Percentiles rank a stretch among this genome's conserved stretches.
These are phyloP conservation scores for Chlorops oryzae DNA, from an alignment of 1,140 invertebrate genomes.

Conservation along the genomic window DNA sequence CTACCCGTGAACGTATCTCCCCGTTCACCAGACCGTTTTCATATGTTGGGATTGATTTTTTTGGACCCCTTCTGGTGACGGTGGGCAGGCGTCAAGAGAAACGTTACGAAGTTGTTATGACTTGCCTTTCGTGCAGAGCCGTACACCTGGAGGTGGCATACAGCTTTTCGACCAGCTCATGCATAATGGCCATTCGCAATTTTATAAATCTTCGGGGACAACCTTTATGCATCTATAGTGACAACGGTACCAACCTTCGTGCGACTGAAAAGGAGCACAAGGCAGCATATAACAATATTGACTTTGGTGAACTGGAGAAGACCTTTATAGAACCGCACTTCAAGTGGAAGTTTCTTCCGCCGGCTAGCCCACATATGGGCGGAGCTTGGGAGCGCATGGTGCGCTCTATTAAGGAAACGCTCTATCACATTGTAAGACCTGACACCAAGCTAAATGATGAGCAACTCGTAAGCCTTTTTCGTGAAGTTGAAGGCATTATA, in stretches of 20 bases:
- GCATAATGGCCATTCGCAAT: conserved; percentile 17
- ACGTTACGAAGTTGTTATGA: conserved; percentile 22
- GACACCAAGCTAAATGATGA: conserved; percentile 20
- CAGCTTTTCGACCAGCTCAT: conserved; percentile 13
- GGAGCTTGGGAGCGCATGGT: conserved; percentile 22
- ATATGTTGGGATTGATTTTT: conserved; percentile 11
- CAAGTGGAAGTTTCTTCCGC: conserved; percentile 32
- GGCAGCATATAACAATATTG: conserved; percentile 3
- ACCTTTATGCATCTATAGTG: conserved; percentile 29
- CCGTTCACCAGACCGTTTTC: conserved; percentile 10
- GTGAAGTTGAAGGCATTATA: too few species aligned
- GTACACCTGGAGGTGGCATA: conserved; percentile 21
- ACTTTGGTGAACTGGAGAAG: neutral
- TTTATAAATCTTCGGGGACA: conserved; percentile 5
- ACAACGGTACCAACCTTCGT: conserved; percentile 43
- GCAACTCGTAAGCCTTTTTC: conserved; percentile 18
- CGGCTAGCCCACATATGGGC: conserved; percentile 30
- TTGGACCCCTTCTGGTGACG: conserved; percentile 17
- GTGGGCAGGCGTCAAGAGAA: conserved; percentile 19
- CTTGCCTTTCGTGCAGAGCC: conserved; percentile 18
- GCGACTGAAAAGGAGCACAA: conserved; percentile 26
- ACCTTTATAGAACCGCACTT: conserved; percentile 6
- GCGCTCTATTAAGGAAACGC: conserved; percentile 14
- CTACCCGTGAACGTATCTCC: neutral
- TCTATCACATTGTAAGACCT: conserved; percentile 15